phyloP scores from a whole-genome alignment of 2,113 vertebrate species.

The Mirounga angustirostris region DNA sequence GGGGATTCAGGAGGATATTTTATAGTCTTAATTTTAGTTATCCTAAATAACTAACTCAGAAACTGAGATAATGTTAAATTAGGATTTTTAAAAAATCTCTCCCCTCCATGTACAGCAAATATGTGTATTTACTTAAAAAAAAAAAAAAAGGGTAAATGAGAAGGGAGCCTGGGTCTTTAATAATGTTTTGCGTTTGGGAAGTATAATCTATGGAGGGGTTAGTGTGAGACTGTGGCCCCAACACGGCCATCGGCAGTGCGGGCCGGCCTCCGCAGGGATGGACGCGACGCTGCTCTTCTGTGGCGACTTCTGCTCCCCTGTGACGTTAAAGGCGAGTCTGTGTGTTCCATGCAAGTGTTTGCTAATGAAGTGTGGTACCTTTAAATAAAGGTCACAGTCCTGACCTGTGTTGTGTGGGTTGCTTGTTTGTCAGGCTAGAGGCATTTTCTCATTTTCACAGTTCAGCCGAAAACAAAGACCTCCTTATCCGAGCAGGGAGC shows the following conservation, averaged over 20 bases:
- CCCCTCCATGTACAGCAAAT: background rate
- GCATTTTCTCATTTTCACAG: slow-evolving; percentile 96
- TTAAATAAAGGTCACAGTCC: slow-evolving; percentile 83
- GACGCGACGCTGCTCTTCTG: background rate
- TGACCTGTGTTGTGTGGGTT: slow-evolving; percentile 87
- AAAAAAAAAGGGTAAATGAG: background rate
- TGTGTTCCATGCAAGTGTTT: background rate
- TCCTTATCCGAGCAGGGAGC: slow-evolving; percentile 93
- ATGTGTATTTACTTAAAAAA: background rate
- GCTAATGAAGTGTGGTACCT: slow-evolving; percentile 77
- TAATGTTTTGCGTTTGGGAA: background rate
- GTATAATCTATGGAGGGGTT: background rate
- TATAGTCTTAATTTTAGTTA: background rate
- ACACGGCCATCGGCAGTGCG: no score
- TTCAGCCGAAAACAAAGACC: slow-evolving; percentile 94
- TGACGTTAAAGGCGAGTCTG: background rate
- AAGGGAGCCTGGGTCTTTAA: background rate
- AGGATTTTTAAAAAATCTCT: background rate
- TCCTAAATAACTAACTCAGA: background rate
- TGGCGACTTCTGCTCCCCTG: background rate
- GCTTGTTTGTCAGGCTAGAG: slow-evolving; percentile 90
- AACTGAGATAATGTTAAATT: background rate
- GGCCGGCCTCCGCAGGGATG: no score
- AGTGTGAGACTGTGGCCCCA: background rate
- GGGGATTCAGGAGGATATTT: background rate